Evolutionary conservation across 2,797 vertebrate genomes (phyloP), one percentile per base, ranked within the genome.

Genomic region (Microchirus variegatus): DNA sequence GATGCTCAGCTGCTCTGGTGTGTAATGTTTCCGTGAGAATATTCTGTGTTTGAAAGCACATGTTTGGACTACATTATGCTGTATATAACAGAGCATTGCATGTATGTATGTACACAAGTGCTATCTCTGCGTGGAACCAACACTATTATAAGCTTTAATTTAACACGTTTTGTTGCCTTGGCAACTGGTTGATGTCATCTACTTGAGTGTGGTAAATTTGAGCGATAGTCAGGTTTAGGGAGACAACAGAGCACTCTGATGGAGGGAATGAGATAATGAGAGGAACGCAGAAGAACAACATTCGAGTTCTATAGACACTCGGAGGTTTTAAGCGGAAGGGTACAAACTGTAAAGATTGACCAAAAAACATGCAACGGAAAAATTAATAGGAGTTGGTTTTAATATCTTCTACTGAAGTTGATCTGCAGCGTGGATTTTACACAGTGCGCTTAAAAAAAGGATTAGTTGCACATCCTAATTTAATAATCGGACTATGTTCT

Each of bases 151-250:
- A 63, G 67, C 65, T 69, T 65, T 66, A 57, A 80, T 83, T 78
- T 81, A 69, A 74, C 75, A 88, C 61, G 67, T 86, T 83, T 77
- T 78, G 84, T 90, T 87, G 73, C 88, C 85, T 73, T 49, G 80
- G 89, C 80, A 90, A 90, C 84, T 26, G 38, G 73, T 80, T 15
- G 40, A 78, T 82, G 73, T 77, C 60, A 67, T 80, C 69, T 53
- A 54, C 73, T 68, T 80, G 55, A 73, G 50, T 73, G 78, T 54
- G 55, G 57, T 75, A 65, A 59, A 67, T 65, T 48, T 47, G 53
- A 77, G 49, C 75, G 38, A 59, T 12, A 49, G 41, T 48, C 36
- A 38, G 49, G 68, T 41, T 55, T 51, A n/a, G 37, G 10, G 49
- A 67, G 26, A 47, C 13, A 48, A 63, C 40, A 56, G n/a, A 65